Conservation (phyloP, 2,113 vertebrate species). For the Oreochromis tanganicae region DNA sequence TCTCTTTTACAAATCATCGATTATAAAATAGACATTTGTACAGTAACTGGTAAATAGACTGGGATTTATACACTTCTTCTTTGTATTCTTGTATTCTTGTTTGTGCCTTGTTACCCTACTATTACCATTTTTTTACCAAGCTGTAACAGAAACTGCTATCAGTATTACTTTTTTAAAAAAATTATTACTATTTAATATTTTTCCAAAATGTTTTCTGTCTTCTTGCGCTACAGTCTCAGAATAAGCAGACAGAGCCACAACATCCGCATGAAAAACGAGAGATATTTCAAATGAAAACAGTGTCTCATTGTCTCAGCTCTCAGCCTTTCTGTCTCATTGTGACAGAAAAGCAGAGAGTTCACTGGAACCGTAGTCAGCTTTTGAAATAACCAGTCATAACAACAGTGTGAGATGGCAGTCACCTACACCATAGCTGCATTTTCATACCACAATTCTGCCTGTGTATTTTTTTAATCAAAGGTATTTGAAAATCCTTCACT, state of each 20-base stretch:
- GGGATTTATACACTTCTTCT: no score
- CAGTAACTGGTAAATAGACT: no score
- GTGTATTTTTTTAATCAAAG: neutral
- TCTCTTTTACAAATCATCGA: no score
- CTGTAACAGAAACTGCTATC: neutral
- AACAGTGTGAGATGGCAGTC: neutral
- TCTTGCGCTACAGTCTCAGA: neutral
- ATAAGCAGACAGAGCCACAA: neutral
- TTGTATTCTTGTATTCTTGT: neutral
- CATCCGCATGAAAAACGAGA: neutral
- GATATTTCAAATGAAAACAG: neutral
- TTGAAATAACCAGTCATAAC: neutral
- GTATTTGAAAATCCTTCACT: neutral
- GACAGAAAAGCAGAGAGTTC: neutral
- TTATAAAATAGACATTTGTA: no score
- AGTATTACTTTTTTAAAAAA: fast-evolving
- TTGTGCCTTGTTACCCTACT: neutral
- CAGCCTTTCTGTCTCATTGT: neutral
- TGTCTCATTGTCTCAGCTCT: neutral
- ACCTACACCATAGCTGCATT: neutral
- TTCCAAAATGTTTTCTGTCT: neutral
- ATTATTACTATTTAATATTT: neutral
- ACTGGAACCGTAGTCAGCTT: neutral
- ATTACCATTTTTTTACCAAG: fast-evolving
- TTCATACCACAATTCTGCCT: neutral